Evolutionary conservation across 1,140 invertebrate genomes (phyloP).

Genomic region (Mamestra configurata): DNA sequence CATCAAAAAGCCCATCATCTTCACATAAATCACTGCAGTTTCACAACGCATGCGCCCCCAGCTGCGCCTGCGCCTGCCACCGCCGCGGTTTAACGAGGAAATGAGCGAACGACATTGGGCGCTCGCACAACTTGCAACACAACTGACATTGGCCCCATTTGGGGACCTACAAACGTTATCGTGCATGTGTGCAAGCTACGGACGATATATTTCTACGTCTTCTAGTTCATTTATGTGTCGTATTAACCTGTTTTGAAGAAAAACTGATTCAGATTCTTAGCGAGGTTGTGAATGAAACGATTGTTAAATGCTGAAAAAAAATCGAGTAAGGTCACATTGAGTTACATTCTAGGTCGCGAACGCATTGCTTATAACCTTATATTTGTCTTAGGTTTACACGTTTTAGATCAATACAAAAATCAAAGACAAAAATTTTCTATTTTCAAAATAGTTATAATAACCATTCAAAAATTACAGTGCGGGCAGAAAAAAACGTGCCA

Average conservation of each 20-base stretch:
- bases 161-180: constrained; percentile 83
- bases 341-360: constrained; percentile 2
- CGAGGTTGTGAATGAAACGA: constrained; percentile 5
- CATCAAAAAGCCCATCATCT: constrained; percentile 1
- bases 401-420: not conserved
- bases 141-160: constrained; percentile 83
- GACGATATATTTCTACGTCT: constrained; percentile 29
- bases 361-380: not conserved
- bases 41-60: constrained; percentile 60
- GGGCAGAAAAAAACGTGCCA: not conserved
- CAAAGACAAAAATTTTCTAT: not conserved
- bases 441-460: not conserved
- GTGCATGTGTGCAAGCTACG: constrained; percentile 59
- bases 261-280: not conserved
- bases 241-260: no score
- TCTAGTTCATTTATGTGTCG: not conserved
- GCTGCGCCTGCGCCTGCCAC: constrained; percentile 30
- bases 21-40: constrained; percentile 49
- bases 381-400: not conserved
- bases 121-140: constrained; percentile 78
- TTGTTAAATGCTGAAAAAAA: constrained; percentile 6
- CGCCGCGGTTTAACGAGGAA: constrained; percentile 71
- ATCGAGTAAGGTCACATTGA: not conserved
- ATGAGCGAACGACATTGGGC: constrained; percentile 78
- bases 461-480: not conserved